These are phyloP conservation scores for Grantiella picta DNA, from an alignment of 2,113 vertebrate genomes.

Conservation along the genomic window DNA sequence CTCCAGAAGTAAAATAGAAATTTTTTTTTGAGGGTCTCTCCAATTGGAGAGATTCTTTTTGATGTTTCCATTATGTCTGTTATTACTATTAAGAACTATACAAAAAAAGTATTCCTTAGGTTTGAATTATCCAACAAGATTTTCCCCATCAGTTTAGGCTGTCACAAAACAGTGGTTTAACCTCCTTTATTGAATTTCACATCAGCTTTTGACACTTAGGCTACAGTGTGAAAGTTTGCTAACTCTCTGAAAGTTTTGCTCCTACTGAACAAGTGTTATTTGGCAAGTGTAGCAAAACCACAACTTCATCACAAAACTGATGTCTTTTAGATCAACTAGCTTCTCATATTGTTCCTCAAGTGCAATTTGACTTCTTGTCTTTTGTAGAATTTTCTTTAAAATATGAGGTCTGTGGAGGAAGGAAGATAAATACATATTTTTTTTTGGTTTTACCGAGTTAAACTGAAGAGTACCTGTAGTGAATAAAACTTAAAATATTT, in stretches of 20 bases:
- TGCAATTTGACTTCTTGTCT: not conserved
- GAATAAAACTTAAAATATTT: not conserved
- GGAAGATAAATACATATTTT: not conserved
- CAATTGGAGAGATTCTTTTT: not conserved
- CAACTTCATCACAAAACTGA: not conserved
- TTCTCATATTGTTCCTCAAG: not conserved
- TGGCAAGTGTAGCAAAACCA: not conserved
- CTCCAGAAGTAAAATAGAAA: not conserved
- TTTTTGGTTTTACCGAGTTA: not conserved
- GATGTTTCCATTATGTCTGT: not conserved
- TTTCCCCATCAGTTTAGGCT: slow-evolving; percentile 18
- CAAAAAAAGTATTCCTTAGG: not conserved
- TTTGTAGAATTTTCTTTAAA: not conserved
- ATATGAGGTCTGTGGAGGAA: not conserved
- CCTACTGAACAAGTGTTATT: not conserved
- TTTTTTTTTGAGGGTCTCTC: not conserved
- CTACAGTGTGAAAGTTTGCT: not conserved
- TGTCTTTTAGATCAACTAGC: not conserved
- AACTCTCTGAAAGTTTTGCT: not conserved
- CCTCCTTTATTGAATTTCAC: not conserved
- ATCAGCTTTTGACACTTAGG: not conserved
- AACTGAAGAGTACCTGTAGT: not conserved
- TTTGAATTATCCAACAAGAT: slow-evolving; percentile 13
- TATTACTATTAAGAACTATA: not conserved
- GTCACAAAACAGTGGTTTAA: slow-evolving; percentile 14